Conservation (phyloP, 2,888 invertebrate genomes). For the Pogonocherus hispidulus region DNA sequence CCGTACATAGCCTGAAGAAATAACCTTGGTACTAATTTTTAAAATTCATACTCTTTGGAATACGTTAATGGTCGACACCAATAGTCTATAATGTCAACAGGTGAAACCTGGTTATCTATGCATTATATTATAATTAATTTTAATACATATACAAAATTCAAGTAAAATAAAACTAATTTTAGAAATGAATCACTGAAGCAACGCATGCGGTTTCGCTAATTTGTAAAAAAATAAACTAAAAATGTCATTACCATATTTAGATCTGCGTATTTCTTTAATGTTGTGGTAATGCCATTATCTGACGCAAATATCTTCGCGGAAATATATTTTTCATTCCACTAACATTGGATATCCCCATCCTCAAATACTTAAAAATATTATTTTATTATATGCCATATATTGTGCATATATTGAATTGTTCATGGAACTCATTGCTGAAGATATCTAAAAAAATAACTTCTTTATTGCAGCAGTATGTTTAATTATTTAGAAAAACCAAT, state of each 20-base stretch:
- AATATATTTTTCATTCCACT: neutral
- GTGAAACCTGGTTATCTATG: neutral
- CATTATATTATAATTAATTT: no score
- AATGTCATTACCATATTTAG: no score
- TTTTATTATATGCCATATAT: no score
- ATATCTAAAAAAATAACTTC: no score
- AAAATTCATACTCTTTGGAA: neutral
- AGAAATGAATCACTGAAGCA: neutral
- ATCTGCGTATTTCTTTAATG: no score
- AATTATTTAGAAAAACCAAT: no score
- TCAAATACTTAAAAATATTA: neutral
- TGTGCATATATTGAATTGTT: no score
- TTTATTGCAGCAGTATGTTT: no score
- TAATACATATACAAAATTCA: no score
- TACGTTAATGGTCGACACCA: neutral
- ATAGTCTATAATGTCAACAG: neutral
- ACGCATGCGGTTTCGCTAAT: neutral
- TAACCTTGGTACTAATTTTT: constrained; percentile 1
- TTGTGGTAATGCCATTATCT: neutral
- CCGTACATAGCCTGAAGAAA: constrained; percentile 12
- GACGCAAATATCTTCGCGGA: neutral
- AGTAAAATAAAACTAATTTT: neutral
- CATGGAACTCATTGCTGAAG: no score
- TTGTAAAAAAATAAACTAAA: no score
- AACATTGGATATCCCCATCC: neutral